Evolutionary conservation across 1,140 invertebrate genomes (phyloP), one percentile per base, ranked within the genome.

Genomic region (Listronotus oregonensis): DNA sequence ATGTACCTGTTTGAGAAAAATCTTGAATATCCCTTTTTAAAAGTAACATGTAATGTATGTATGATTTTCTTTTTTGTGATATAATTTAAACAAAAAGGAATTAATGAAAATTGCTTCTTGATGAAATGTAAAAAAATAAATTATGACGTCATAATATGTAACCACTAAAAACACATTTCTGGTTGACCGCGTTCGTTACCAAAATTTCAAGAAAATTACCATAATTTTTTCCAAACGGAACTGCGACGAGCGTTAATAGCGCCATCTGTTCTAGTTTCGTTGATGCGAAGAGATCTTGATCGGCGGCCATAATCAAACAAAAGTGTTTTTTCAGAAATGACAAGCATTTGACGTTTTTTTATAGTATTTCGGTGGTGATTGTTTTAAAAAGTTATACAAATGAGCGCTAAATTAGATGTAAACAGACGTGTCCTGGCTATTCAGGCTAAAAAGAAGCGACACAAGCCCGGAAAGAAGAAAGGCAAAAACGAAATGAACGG

Each of bases 401-500:
- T 91, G 89, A 91, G 89, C 84, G 86, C 88, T 79, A 91, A 91
- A 85, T 89, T 87, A 79, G 91, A 93, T 82, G 90, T 91, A 80
- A 93, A 93, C 83, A 87, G 91, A 80, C 85, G 91, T 77, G 90
- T 93, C 78, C 83, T 93, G 78, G 90, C 90, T 76, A 93, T 93
- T 76, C 90, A 93, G 83, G 90, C 91, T 66, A 93, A 93, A 84
- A 93, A 93, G 81, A 93, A 93, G 79, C 85, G 91, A 66, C 90
- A 92, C 82, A 92, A 92, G 89, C 85, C 87, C 59, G 87, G 85
- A 70, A 92, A 92, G 79, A 90, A 91, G 81, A 91, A 91, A 83
- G 85, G 84, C 43, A 87, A 86, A 78, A 85, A 84, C 75, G 85
- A 84, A 78, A 82, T 81, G 79, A 79, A 86, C 80, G 77, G 85